These are phyloP conservation scores for Ichneumoninae sp. DNA, from an alignment of 2,888 invertebrate genomes.

Conservation along the genomic window DNA sequence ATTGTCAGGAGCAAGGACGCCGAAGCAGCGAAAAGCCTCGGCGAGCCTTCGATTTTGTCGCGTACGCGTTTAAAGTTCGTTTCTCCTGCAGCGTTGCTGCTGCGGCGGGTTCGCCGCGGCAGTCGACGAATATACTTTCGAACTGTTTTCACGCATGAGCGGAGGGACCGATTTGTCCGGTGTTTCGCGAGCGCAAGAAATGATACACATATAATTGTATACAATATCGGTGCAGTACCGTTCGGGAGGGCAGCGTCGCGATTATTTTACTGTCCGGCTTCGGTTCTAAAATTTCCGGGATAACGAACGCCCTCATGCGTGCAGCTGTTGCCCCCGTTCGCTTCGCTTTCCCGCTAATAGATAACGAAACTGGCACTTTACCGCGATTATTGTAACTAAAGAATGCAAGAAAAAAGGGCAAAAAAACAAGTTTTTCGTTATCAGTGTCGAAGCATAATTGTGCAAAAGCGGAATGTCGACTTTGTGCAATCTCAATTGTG, in stretches of 20 bases:
- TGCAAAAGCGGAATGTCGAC: constrained; percentile 28
- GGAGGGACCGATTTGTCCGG: constrained; percentile 56
- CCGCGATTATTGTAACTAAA: not conserved
- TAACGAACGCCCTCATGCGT: not conserved
- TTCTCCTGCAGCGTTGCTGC: constrained; percentile 28
- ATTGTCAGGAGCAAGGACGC: not conserved
- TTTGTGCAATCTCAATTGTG: not conserved
- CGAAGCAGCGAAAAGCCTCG: not conserved
- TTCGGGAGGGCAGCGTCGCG: not conserved
- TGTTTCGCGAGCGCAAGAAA: constrained; percentile 30
- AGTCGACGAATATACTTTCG: constrained; percentile 58
- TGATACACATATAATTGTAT: not conserved
- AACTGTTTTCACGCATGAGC: constrained; percentile 66
- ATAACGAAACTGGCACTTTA: not conserved
- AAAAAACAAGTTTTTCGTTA: not conserved
- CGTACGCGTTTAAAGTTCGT: constrained; percentile 25
- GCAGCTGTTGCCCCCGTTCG: constrained; percentile 1
- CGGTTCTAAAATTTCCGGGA: not conserved
- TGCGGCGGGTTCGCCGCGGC: constrained; percentile 20
- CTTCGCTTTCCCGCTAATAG: constrained; percentile 46
- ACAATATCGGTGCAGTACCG: not conserved
- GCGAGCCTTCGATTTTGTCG: constrained; percentile 47
- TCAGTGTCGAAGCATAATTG: constrained; percentile 8
- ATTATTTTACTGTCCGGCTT: not conserved
- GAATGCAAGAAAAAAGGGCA: not conserved